These are phyloP conservation scores for Ganaspis brasiliensis DNA, from an alignment of 2,888 invertebrate species.

Conservation along the genomic window DNA sequence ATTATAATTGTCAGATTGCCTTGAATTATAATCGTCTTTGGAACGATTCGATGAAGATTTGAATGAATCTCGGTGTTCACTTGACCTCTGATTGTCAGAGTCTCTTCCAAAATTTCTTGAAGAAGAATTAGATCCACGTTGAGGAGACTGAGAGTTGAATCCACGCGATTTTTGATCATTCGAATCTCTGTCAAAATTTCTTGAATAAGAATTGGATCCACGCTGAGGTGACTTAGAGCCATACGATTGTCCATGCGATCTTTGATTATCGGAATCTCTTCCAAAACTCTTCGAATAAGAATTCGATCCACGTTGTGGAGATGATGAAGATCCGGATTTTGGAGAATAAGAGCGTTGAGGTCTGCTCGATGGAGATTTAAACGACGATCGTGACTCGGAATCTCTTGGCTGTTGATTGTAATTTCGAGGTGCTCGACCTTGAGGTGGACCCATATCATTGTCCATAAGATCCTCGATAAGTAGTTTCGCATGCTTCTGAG, in stretches of 20 bases:
- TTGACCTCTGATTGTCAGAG: background rate
- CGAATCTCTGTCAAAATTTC: background rate
- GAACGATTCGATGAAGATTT: background rate
- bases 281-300: background rate
- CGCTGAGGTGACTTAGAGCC: conserved; percentile 2
- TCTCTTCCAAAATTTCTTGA: conserved; percentile 10
- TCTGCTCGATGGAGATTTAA: background rate
- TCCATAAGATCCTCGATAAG: conserved; percentile 78
- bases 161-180: background rate
- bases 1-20: background rate
- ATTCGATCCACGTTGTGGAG: background rate
- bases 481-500: conserved; percentile 80
- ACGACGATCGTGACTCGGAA: background rate
- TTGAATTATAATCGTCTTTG: background rate
- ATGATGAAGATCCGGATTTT: background rate
- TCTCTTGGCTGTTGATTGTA: background rate
- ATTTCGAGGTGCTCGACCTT: background rate
- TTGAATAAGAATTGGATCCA: background rate
- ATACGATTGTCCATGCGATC: background rate
- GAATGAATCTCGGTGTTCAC: background rate
- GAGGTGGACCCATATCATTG: conserved; percentile 47
- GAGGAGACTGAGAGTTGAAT: background rate
- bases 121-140: conserved; percentile 1
- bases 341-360: conserved; percentile 10
- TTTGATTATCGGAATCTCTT: background rate